Conservation (phyloP, 2,797 vertebrate species). For the Enteromius mattozi region DNA sequence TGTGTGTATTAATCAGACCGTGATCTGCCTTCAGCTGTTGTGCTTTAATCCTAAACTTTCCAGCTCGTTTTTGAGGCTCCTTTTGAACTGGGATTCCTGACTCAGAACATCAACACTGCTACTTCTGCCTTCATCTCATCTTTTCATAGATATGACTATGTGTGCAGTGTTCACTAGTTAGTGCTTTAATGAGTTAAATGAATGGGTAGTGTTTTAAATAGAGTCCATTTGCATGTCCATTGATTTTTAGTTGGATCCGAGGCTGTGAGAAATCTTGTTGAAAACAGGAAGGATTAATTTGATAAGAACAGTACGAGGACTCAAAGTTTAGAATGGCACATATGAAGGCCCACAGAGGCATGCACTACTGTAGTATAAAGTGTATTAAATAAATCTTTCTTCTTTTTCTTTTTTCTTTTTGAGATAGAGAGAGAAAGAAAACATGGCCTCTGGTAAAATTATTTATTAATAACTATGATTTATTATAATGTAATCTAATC, state of each 20-base stretch:
- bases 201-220: not conserved
- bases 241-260: not conserved
- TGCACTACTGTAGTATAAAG: not conserved
- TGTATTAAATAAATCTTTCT: not conserved
- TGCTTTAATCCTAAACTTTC: not conserved
- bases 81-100: not conserved
- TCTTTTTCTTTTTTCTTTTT: not conserved
- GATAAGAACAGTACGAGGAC: constrained; percentile 1
- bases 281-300: constrained; percentile 11
- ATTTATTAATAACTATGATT: not conserved
- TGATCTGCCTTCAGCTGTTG: not conserved
- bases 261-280: constrained; percentile 9
- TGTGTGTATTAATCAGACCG: constrained; percentile 26
- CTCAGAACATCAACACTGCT: not conserved
- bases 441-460: not conserved
- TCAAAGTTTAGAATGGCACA: not conserved
- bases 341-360: not conserved
- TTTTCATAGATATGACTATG: not conserved
- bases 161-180: not conserved
- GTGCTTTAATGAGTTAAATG: not conserved
- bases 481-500: not conserved
- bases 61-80: not conserved
- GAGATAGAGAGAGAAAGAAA: not conserved
- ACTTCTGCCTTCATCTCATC: not conserved
- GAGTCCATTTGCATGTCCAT: constrained; percentile 10